phyloP scores from a whole-genome alignment of 2,797 vertebrate species.

The Arnoldichthys spilopterus region DNA sequence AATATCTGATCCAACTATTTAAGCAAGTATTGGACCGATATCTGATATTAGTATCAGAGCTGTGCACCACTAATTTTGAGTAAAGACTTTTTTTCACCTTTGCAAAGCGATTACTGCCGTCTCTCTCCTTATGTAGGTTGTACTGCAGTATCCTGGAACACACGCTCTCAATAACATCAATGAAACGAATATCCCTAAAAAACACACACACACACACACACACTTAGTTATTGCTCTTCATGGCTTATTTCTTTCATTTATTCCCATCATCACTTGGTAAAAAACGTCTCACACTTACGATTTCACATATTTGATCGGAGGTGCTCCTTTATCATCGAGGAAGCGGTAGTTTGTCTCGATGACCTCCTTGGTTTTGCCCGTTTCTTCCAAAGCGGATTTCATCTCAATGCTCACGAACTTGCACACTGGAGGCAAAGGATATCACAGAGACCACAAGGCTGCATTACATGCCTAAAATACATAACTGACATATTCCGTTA shows the following conservation, averaged over 20 bases:
- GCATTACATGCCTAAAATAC: neutral
- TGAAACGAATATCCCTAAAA: constrained; percentile 90
- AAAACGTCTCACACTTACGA: constrained; percentile 81
- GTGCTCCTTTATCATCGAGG: constrained; percentile 86
- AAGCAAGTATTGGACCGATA: too few species aligned
- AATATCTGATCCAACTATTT: too few species aligned
- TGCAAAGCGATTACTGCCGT: constrained; percentile 94
- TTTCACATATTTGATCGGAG: constrained; percentile 91
- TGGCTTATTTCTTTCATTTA: neutral
- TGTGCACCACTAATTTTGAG: too few species aligned
- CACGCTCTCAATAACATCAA: constrained; percentile 94
- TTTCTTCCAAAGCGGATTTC: constrained; percentile 94
- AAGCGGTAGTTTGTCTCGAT: constrained; percentile 91
- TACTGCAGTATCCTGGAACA: constrained; percentile 93
- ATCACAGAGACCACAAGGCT: neutral
- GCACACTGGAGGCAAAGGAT: constrained; percentile 79
- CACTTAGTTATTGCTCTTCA: neutral
- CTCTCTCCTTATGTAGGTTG: constrained; percentile 94
- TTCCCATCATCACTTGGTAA: neutral
- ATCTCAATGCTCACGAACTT: constrained; percentile 95
- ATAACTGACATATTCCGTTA: neutral
- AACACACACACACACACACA: neutral
- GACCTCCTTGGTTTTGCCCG: constrained; percentile 91
- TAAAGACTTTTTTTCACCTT: constrained; percentile 78
- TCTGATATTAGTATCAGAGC: too few species aligned